These are phyloP conservation scores for Galerucella nymphaeae DNA, from an alignment of 2,888 invertebrate species.

Conservation along the genomic window DNA sequence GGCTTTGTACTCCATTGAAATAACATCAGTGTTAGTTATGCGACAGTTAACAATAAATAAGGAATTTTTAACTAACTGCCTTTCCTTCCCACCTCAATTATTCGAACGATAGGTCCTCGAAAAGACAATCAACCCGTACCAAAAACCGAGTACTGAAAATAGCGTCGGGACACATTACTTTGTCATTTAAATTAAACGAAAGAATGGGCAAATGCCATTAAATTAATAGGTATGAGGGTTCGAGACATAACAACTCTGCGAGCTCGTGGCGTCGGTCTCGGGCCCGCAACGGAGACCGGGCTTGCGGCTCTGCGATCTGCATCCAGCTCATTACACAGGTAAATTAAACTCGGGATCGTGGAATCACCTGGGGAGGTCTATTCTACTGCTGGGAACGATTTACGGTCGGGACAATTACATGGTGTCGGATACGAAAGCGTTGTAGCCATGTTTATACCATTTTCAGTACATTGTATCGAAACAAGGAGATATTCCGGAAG, in stretches of 20 bases:
- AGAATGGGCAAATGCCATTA: conserved; percentile 50
- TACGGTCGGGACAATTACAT: conserved; percentile 52
- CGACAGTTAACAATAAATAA: too few relatives aligned
- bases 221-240: conserved; percentile 47
- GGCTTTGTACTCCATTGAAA: too few relatives aligned
- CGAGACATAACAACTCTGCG: conserved; percentile 22
- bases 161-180: conserved; percentile 44
- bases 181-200: conserved; percentile 51
- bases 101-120: conserved; percentile 25
- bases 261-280: conserved; percentile 14
- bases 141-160: conserved; percentile 42
- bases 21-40: too few relatives aligned
- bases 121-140: conserved; percentile 41
- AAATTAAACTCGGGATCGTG: conserved; percentile 60
- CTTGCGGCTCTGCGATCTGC: conserved; percentile 51
- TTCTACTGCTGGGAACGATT: conserved; percentile 50
- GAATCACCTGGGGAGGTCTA: conserved; percentile 61
- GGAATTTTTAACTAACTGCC: too few relatives aligned
- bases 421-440: conserved; percentile 33
- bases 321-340: conserved; percentile 64
- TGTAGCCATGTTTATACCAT: conserved; percentile 25
- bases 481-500: too few relatives aligned
- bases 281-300: conserved; percentile 30
- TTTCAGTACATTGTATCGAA: neutral
- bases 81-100: conserved; percentile 20